Conservation (phyloP, 2,797 vertebrate species). For the Amblyraja radiata region DNA sequence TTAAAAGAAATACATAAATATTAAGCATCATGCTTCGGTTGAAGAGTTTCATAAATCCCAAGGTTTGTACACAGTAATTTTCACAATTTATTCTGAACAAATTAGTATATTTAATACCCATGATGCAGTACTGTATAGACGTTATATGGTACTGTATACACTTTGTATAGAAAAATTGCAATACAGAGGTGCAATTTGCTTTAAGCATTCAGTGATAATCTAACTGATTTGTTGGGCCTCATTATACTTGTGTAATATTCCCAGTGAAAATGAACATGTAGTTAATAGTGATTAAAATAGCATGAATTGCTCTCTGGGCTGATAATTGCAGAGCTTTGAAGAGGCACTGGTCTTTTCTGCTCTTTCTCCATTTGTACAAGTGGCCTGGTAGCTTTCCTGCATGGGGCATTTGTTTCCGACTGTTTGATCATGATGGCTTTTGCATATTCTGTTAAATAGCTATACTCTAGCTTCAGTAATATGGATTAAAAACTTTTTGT, state of each 20-base stretch:
- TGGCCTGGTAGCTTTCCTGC: too few relatives aligned
- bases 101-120: neutral
- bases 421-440: neutral
- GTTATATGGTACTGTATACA: too few relatives aligned
- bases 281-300: neutral
- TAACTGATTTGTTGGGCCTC: neutral
- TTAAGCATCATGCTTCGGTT: neutral
- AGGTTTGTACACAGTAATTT: neutral
- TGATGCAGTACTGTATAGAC: neutral
- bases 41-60: neutral
- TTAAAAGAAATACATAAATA: neutral
- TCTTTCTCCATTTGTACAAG: neutral
- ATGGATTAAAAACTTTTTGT: neutral
- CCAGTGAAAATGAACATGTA: neutral
- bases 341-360: neutral
- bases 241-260: neutral
- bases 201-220: neutral
- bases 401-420: neutral
- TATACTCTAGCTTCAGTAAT: neutral
- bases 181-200: neutral
- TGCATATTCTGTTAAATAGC: neutral
- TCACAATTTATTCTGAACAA: neutral
- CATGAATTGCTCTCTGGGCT: neutral
- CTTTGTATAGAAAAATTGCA: neutral
- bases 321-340: neutral